phyloP scores from a whole-genome alignment of 2,888 invertebrate genomes.

The Zygogramma bicolorata region DNA sequence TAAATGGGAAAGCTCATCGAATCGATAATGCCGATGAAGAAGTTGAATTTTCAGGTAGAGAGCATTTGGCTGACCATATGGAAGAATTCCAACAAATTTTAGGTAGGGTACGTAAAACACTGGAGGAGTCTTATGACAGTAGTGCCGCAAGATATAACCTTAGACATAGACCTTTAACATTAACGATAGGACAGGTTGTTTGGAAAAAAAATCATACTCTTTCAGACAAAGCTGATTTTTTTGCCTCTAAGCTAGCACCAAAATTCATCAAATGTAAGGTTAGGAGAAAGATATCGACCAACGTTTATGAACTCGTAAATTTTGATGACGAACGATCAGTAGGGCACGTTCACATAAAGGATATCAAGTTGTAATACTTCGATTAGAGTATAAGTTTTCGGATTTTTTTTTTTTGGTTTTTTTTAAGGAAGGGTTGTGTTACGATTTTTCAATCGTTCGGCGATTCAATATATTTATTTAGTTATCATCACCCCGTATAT shows the following conservation, averaged over 20 bases:
- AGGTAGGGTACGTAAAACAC: neutral
- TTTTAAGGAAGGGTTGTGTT: too few species aligned
- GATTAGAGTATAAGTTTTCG: neutral
- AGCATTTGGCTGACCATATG: neutral
- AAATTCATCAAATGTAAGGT: neutral
- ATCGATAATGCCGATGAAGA: neutral
- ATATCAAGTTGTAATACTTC: neutral
- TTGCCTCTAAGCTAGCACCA: neutral
- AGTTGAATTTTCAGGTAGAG: neutral
- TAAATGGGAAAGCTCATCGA: slow-evolving; percentile 6
- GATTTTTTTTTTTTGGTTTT: neutral
- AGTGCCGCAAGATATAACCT: neutral
- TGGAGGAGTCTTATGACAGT: neutral
- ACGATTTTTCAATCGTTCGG: too few species aligned
- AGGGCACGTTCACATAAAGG: neutral
- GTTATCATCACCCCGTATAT: too few species aligned
- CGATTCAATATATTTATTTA: too few species aligned
- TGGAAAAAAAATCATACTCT: neutral
- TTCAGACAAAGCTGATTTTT: neutral
- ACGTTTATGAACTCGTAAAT: neutral
- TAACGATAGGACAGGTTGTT: neutral
- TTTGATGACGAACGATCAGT: neutral
- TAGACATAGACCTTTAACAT: neutral
- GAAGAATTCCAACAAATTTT: neutral
- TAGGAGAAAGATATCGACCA: neutral